These are phyloP conservation scores for Magallana gigas DNA, from an alignment of 1,140 invertebrate genomes.

Conservation along the genomic window DNA sequence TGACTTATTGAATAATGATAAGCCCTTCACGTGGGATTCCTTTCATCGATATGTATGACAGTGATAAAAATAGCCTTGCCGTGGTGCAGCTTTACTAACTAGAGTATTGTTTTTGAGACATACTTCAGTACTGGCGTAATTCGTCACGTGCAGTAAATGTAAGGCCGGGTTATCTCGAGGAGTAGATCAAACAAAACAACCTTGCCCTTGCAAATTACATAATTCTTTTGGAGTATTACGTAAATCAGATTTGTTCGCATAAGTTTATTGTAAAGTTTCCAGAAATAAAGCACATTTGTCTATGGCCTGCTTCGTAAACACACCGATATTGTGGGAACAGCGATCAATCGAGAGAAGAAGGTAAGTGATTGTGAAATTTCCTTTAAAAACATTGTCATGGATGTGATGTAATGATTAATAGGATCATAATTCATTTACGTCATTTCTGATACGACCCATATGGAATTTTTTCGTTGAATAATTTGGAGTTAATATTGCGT, in stretches of 20 bases:
- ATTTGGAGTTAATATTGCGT: neutral
- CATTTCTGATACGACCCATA: neutral
- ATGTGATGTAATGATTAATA: conserved; percentile 27
- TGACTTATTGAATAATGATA: neutral
- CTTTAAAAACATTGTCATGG: neutral
- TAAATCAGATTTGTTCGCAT: neutral
- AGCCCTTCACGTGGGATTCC: neutral
- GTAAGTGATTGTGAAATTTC: neutral
- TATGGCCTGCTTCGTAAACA: neutral
- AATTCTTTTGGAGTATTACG: conserved; percentile 9
- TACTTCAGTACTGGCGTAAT: neutral
- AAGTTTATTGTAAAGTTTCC: neutral
- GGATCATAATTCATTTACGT: neutral
- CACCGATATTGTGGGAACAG: neutral
- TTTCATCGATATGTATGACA: neutral
- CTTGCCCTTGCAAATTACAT: conserved; percentile 30
- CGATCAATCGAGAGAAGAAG: conserved; percentile 5
- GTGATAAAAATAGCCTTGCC: neutral
- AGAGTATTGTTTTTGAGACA: conserved; percentile 14
- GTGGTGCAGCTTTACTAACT: neutral
- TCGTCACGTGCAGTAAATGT: conserved; percentile 9
- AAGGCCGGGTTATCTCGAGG: neutral
- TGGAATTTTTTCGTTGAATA: conserved; percentile 14
- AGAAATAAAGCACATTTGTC: neutral
- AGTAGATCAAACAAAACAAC: conserved; percentile 6